phyloP scores from a whole-genome alignment of 2,888 invertebrate species.

The Eucera pruinosa region DNA sequence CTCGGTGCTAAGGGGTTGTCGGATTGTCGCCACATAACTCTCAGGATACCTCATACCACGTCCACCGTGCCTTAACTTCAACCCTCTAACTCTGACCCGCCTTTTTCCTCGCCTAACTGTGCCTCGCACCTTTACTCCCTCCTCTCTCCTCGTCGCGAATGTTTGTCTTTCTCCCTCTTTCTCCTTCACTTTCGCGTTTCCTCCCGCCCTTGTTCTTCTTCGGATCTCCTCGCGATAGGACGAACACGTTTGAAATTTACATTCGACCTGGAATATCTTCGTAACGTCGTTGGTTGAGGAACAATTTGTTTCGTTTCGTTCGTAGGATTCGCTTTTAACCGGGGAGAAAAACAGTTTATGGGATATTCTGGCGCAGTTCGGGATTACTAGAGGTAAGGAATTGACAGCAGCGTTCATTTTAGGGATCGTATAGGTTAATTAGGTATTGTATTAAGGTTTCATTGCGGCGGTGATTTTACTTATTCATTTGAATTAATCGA shows the following conservation, averaged over 20 bases:
- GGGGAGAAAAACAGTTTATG: slow-evolving; percentile 45
- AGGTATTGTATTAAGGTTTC: too few relatives aligned
- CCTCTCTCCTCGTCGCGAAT: slow-evolving; percentile 18
- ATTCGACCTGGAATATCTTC: slow-evolving; percentile 75
- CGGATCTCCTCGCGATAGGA: slow-evolving; percentile 34
- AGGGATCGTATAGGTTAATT: too few relatives aligned
- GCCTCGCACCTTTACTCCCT: neutral
- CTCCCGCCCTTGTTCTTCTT: slow-evolving; percentile 20
- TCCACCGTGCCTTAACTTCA: slow-evolving; percentile 55
- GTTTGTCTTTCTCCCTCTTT: slow-evolving; percentile 28
- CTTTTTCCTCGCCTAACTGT: slow-evolving; percentile 18
- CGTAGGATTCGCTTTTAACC: slow-evolving; percentile 65
- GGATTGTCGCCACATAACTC: slow-evolving; percentile 79
- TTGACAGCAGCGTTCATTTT: too few relatives aligned
- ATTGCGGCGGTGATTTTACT: too few relatives aligned
- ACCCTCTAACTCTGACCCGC: slow-evolving; percentile 44
- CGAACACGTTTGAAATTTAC: slow-evolving; percentile 70
- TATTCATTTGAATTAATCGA: too few relatives aligned
- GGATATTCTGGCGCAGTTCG: slow-evolving; percentile 52
- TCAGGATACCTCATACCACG: slow-evolving; percentile 65
- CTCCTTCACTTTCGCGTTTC: neutral
- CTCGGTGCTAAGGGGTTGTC: slow-evolving; percentile 78
- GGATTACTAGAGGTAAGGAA: neutral
- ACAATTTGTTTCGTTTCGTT: slow-evolving; percentile 76
- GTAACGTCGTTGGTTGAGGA: slow-evolving; percentile 62